Base-by-base conservation (phyloP, 2,113 vertebrate genomes). In the Alethe castanea region DNA sequence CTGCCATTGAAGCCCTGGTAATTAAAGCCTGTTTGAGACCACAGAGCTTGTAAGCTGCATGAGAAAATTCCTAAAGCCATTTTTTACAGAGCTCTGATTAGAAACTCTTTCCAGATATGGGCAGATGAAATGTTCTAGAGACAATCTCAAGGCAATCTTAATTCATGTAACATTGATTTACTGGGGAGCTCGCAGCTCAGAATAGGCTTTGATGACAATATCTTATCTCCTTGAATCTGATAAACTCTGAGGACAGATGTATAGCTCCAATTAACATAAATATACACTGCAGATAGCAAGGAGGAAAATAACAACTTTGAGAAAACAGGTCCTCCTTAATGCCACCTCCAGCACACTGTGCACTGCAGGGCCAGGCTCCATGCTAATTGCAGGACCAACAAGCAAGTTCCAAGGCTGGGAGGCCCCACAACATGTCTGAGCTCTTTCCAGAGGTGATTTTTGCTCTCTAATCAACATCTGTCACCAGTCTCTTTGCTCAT, bases 221-320 rank as follows among this genome's bases (percentile, higher is more conserved):
- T 69, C 86, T 96, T 97, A 96, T 97, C 92, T 96, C 60, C 52
- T 84, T 0, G 2, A 66, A 96, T 97, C 91, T 94, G 95, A 97
- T 97, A 96, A 97, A 96, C 60, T 93, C 95, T 84, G 96, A 95
- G 92, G 95, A 95, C 92, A 96, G 96, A 97, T 86, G 86, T 93
- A 96, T 94, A 81, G 86, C 94, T 92, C 78, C 94, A 95, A 97
- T 97, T 95, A 96, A 66, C 88, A 91, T 94, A 66, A 96, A 90
- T 80, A 81, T 14, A 92, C 57, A 57, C 88, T 81, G 88, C 61
- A 91, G 91, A 94, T 91, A 94, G 73, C 60, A 40, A 67, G 57
- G 60, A 88, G 65, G 44, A 62, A 88, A 96, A 86, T 65, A 88
- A 70, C 42, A 62, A 62, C 31, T 18, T 74, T 74, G 18, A 71